Percentiles rank a stretch among this genome's conserved stretches.
Conservation (phyloP, 1,140 invertebrate species). For the Ctenoplectra terminalis region DNA sequence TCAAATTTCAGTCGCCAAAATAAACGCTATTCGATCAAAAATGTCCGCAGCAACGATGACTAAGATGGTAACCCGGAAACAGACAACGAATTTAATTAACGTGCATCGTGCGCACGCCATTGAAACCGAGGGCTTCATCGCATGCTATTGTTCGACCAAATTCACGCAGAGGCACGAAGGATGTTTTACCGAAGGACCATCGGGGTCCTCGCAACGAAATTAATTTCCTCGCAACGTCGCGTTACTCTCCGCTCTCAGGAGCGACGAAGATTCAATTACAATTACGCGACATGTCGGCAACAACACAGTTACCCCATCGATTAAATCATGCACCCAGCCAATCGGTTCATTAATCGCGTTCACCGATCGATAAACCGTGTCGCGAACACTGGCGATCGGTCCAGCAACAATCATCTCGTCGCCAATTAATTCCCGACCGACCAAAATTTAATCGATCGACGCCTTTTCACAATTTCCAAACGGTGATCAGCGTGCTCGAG, state of each 20-base stretch:
- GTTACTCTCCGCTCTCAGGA: too few species aligned
- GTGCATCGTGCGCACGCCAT: not conserved
- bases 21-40: too few species aligned
- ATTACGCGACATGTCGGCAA: not conserved
- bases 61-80: not conserved
- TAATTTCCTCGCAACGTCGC: not conserved
- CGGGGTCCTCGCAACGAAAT: not conserved
- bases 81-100: constrained; percentile 45
- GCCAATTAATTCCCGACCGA: too few species aligned
- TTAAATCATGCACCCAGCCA: constrained; percentile 7
- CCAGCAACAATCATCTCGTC: not conserved
- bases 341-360: not conserved
- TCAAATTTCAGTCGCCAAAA: too few species aligned
- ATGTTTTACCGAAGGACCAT: not conserved
- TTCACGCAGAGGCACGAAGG: constrained; percentile 24
- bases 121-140: constrained; percentile 18
- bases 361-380: not conserved
- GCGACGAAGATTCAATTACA: not conserved
- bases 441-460: not conserved
- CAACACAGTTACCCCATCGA: constrained; percentile 18
- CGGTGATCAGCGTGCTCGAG: not conserved
- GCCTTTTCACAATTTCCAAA: not conserved
- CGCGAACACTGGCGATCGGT: not conserved
- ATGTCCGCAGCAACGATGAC: too few species aligned
- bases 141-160: constrained; percentile 33